A percentile compares a stretch with the other conserved stretches of the same genome.
These are phyloP conservation scores for Silurus asotus DNA, from an alignment of 2,113 vertebrate genomes.

Conservation along the genomic window DNA sequence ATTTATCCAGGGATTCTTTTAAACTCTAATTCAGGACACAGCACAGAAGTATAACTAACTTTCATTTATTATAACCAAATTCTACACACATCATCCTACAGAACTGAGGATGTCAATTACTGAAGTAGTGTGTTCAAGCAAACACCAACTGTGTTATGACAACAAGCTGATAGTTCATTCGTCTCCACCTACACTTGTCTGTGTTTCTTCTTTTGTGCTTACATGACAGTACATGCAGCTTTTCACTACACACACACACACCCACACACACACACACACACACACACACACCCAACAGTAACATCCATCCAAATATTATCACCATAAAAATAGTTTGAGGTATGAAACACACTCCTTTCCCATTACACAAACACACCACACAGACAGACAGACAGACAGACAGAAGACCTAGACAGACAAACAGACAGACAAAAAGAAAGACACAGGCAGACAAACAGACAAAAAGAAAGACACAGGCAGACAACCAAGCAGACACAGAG, in stretches of 20 bases:
- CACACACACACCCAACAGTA: not conserved
- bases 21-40: too few relatives aligned
- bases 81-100: not conserved
- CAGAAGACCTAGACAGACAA: not conserved
- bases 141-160: not conserved
- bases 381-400: not conserved
- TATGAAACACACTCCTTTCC: conserved; percentile 10
- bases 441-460: not conserved
- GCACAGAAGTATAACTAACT: too few relatives aligned
- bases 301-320: not conserved
- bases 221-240: not conserved
- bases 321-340: conserved; percentile 15
- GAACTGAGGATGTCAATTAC: not conserved
- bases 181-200: conserved; percentile 20
- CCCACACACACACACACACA: conserved; percentile 10
- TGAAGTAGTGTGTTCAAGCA: not conserved
- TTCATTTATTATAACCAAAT: not conserved
- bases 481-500: not conserved
- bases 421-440: not conserved
- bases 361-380: not conserved
- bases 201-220: conserved; percentile 14
- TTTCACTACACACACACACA: conserved; percentile 13
- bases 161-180: conserved; percentile 15
- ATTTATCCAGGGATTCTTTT: not conserved
- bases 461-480: not conserved